phyloP scores from a whole-genome alignment of 2,888 invertebrate genomes.

The Pheosia gnoma region DNA sequence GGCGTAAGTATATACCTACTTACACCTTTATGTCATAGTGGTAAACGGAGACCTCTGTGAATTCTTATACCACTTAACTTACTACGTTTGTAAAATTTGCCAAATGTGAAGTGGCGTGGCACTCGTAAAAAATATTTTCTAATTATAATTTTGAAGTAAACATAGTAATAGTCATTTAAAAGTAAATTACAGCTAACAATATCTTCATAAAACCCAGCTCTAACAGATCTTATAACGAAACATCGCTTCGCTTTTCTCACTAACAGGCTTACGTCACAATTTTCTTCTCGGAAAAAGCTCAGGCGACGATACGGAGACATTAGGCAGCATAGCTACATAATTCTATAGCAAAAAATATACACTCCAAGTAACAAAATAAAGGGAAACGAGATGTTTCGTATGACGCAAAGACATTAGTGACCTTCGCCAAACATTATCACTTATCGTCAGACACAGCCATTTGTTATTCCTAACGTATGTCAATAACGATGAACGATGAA shows the following conservation, averaged over 20 bases:
- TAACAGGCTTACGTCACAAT: neutral
- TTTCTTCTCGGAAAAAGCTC: neutral
- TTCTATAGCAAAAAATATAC: conserved; percentile 13
- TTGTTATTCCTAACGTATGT: conserved; percentile 19
- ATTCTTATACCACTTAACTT: too few relatives aligned
- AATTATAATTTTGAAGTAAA: too few relatives aligned
- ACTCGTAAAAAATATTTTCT: too few relatives aligned
- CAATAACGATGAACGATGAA: conserved; percentile 23
- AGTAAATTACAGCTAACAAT: too few relatives aligned
- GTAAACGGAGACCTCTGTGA: too few relatives aligned
- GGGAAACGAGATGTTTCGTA: conserved; percentile 6
- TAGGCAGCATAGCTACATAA: conserved; percentile 8
- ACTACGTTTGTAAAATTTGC: too few relatives aligned
- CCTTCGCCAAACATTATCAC: conserved; percentile 16
- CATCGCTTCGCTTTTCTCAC: conserved; percentile 1
- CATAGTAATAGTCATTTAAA: too few relatives aligned
- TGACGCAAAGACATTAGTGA: conserved; percentile 10
- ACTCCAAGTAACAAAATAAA: conserved; percentile 11
- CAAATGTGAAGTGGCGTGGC: too few relatives aligned
- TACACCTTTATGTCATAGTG: too few relatives aligned
- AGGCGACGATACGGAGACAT: conserved; percentile 2
- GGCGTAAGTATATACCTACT: too few relatives aligned
- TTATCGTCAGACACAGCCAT: conserved; percentile 17
- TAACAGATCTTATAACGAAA: conserved; percentile 1
- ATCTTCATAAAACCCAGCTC: neutral